Conservation (phyloP, 2,797 vertebrate genomes). For the Rhyacichthys aspro region DNA sequence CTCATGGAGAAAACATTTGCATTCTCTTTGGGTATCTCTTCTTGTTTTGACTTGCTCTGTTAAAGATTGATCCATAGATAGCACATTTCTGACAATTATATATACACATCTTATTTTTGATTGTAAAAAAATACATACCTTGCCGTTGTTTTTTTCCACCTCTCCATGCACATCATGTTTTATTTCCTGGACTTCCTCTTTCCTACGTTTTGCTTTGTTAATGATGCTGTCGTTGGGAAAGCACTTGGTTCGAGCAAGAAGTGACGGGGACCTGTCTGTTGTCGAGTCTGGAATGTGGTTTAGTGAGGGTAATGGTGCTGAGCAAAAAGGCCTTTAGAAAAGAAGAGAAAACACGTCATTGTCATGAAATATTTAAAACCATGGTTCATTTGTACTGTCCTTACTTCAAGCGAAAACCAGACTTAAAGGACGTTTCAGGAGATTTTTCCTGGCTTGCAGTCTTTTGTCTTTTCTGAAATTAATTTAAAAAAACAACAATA, state of each 20-base stretch:
- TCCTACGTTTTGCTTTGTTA: slow-evolving; percentile 78
- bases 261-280: slow-evolving; percentile 73
- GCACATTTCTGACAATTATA: background rate
- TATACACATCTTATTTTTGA: too few relatives aligned
- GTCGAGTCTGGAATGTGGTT: slow-evolving; percentile 58
- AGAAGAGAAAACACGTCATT: background rate
- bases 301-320: background rate
- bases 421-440: too few relatives aligned
- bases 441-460: background rate
- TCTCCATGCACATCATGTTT: slow-evolving; percentile 46
- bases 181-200: slow-evolving; percentile 66
- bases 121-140: slow-evolving; percentile 35
- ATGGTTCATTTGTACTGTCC: background rate
- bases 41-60: slow-evolving; percentile 23
- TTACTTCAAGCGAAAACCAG: background rate
- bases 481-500: background rate
- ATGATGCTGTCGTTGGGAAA: slow-evolving; percentile 30
- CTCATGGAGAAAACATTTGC: slow-evolving; percentile 1
- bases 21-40: background rate
- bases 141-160: background rate
- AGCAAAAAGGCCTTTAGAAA: background rate
- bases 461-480: slow-evolving; percentile 10
- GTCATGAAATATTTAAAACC: background rate
- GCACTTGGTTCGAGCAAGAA: slow-evolving; percentile 73
- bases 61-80: background rate